A percentile compares a stretch with the other conserved stretches of the same genome.
Evolutionary conservation across 30 jellyfish, hydroid and myxozoan genomes (phyloP).

Genomic region (Chrysaora quinquecirrha): DNA sequence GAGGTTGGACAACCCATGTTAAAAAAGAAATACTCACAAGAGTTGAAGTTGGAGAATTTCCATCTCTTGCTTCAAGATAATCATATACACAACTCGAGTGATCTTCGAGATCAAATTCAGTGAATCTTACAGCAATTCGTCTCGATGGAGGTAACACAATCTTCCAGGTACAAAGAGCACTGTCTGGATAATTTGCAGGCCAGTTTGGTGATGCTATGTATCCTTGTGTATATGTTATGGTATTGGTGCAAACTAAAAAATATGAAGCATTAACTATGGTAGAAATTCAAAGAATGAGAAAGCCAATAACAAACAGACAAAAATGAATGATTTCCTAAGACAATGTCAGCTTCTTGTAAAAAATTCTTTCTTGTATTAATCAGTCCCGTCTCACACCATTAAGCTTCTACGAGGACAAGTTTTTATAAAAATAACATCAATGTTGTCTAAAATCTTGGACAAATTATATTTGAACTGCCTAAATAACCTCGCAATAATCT

Average conservation of each 20-base stretch:
- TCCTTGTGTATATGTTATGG: constrained; percentile 72
- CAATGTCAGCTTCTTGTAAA: background rate
- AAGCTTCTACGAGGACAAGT: too few species aligned
- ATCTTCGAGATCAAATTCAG: constrained; percentile 69
- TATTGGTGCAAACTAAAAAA: constrained; percentile 58
- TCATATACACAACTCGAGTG: constrained; percentile 57
- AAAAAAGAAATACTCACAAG: too few species aligned
- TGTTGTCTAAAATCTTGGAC: too few species aligned
- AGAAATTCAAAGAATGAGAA: background rate
- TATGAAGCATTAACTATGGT: background rate
- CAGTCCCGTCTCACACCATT: too few species aligned
- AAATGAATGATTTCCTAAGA: too few species aligned
- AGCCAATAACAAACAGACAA: background rate
- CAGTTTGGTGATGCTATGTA: constrained; percentile 73
- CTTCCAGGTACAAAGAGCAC: constrained; percentile 59
- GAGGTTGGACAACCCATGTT: too few species aligned
- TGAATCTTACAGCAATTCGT: constrained; percentile 57
- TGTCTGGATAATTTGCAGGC: constrained; percentile 66
- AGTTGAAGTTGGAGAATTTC: constrained; percentile 39
- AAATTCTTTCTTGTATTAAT: too few species aligned
- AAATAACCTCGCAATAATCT: too few species aligned
- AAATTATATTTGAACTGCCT: too few species aligned
- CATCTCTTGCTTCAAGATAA: constrained; percentile 72
- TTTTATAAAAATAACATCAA: too few species aligned
- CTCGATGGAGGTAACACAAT: constrained; percentile 56